Evolutionary conservation across 2,113 vertebrate species (phyloP).

Genomic region (Scatophagus argus): DNA sequence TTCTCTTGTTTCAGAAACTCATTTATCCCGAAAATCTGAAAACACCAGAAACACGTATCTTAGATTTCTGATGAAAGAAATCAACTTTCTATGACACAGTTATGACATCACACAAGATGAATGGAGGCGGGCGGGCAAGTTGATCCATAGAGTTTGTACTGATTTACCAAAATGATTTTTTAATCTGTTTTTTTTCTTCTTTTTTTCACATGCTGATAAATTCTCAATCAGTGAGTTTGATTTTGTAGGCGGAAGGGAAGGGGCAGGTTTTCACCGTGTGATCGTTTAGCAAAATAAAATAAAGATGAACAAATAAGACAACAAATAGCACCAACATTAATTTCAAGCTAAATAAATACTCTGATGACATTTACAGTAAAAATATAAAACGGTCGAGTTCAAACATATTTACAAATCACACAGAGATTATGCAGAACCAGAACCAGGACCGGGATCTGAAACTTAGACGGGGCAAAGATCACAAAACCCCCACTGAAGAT

Average conservation of each 20-base stretch:
- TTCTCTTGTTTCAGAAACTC: neutral
- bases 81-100: neutral
- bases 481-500: neutral
- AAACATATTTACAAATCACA: constrained; percentile 78
- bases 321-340: constrained; percentile 76
- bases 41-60: neutral
- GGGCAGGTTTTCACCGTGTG: constrained; percentile 17
- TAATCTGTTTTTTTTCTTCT: too few relatives aligned
- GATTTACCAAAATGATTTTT: too few relatives aligned
- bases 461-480: neutral
- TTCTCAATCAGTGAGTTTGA: neutral
- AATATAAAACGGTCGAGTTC: constrained; percentile 75
- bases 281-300: constrained; percentile 50
- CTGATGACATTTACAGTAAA: constrained; percentile 77
- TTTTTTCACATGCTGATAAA: neutral
- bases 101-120: too few relatives aligned
- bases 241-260: constrained; percentile 25
- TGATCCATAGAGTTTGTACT: too few relatives aligned
- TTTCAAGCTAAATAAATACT: constrained; percentile 82
- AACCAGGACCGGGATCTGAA: neutral
- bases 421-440: constrained; percentile 14
- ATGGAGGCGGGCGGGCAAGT: too few relatives aligned
- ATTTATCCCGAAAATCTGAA: neutral
- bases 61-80: too few relatives aligned
- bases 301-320: constrained; percentile 37